Evolutionary conservation across 2,113 vertebrate genomes (phyloP), one percentile per base, ranked within the genome.

Genomic region (Crotalus viridis): DNA sequence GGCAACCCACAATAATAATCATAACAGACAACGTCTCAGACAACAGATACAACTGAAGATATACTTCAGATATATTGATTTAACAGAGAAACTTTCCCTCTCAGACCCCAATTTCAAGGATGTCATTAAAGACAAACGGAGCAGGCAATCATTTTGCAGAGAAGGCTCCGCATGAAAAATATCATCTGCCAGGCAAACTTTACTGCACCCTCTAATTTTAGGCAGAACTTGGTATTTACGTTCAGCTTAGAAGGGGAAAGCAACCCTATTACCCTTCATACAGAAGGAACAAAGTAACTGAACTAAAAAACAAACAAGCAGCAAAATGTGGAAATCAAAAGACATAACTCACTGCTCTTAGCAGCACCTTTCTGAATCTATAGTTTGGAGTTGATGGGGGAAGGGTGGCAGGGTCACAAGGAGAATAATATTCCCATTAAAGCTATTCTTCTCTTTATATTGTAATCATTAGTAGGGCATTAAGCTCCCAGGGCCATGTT

Each of bases 201-300:
- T 12, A 64, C 3, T 0, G 0, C 91, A 28, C 61, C 94, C 54
- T 39, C 69, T 89, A 13, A 0, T 52, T 12, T 91, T 17, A 91
- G 52, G 56, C 69, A 74, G 69, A 52, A 74, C 33, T 21, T 33
- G 92, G 61, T 33, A 90, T 90, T 92, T 94, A 92, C 43, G 28
- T 51, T 54, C 33, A 64, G 33, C 88, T 92, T 74, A 59, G 39
- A 86, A 91, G 24, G 43, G 2, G 46, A 64, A 51, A 69, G 33
- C 88, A 59, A 59, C 33, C 33, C 46, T 28, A 43, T 55, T 56
- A 56, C 56, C 10, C 26, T 56, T 6, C 28, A 6, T 2, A 26
- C 21, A 24, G 0, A 13, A 48, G 46, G 89, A 28, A 26, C 10
- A 17, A 26, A 69, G 51, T 26, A 46, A 52, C 7, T 26, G 28